Evolutionary conservation across 2,888 invertebrate species (phyloP).

Genomic region (Ptycholaimellus sp.): DNA sequence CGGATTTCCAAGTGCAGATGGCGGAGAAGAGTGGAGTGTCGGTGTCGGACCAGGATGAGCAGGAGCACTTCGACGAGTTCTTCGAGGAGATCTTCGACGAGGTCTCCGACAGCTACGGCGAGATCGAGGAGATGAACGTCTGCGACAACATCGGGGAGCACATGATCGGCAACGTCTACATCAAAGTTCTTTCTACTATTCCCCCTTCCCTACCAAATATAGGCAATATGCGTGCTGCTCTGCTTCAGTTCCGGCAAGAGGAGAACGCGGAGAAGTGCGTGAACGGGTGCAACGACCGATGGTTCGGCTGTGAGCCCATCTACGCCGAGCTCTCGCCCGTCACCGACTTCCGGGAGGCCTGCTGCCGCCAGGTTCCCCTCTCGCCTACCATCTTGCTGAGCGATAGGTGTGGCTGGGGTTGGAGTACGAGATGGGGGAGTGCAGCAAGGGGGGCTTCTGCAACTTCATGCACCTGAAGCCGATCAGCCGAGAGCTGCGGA

Average conservation of each 20-base stretch:
- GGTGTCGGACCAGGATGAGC: slow-evolving; percentile 61
- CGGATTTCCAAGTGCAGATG: no score
- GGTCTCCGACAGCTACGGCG: slow-evolving; percentile 49
- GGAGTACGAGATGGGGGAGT: slow-evolving; percentile 40
- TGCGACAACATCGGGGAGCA: slow-evolving; percentile 61
- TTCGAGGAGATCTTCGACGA: slow-evolving; percentile 98
- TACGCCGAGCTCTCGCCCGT: slow-evolving; percentile 95
- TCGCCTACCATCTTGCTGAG: not conserved
- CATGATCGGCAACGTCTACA: slow-evolving; percentile 92
- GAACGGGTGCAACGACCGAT: slow-evolving; percentile 79
- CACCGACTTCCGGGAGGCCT: slow-evolving; percentile 94
- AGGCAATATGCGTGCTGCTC: no score
- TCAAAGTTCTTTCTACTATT: no score
- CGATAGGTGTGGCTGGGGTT: slow-evolving; percentile 8
- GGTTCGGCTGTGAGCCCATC: slow-evolving; percentile 93
- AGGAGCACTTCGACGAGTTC: slow-evolving; percentile 96
- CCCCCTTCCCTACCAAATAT: no score
- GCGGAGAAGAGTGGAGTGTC: no score
- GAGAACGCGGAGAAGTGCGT: slow-evolving; percentile 92
- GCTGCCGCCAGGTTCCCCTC: slow-evolving; percentile 52
- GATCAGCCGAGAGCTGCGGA: slow-evolving; percentile 34
- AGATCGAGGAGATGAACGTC: slow-evolving; percentile 99
- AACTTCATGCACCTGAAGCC: slow-evolving; percentile 99
- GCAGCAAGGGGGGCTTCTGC: slow-evolving; percentile 92
- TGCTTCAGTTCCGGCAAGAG: slow-evolving; percentile 57